Evolutionary conservation across 2,797 vertebrate species (phyloP), one percentile per base, ranked within the genome.

Genomic region (Pangasius larnaudii): DNA sequence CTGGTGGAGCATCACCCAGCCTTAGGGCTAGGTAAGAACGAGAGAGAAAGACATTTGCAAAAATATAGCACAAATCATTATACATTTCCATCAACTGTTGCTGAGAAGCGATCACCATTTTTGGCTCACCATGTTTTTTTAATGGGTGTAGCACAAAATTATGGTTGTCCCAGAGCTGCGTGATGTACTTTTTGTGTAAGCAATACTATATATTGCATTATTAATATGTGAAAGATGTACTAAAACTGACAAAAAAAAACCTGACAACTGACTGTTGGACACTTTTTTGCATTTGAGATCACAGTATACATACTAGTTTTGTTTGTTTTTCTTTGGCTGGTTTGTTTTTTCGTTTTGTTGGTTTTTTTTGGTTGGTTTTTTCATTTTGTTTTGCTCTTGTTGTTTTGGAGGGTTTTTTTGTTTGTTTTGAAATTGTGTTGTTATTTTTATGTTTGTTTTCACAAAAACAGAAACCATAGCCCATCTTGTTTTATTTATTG

Each of bases 1-100:
- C 96, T 99, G 88, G 97, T 99, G 96, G 98, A 99, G 94, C 97
- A 99, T 94, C 98, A 99, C 95, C 97, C 97, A 16, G 95, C 97
- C 86, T 96, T 99, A 84, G 98, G 98, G 94, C 95, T 99, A 90
- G 98, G 98, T 99, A 97, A 96, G 80, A 36, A 88, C 72, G 10
- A 51, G 36, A 56, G 7, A 36, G n/a, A 67, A 14, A 18, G n/a
- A 14, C 0, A 0, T 59, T 3, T 36, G 46, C 18, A 71, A 22
- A 46, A 30, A n/a, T 16, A 6, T 1, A 46, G 49, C 39, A 46
- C 80, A 11, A n/a, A 42, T 63, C 24, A 9, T 53, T 51, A 4
- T 9, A 53, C n/a, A 6, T 39, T 24, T 80, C 30, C 19, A 3
- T 59, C 4, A 24, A 13, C n/a, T 46, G 14, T 16, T 61, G 13